phyloP scores from a whole-genome alignment of 2,797 vertebrate species.

The Smutsia temminckii region DNA sequence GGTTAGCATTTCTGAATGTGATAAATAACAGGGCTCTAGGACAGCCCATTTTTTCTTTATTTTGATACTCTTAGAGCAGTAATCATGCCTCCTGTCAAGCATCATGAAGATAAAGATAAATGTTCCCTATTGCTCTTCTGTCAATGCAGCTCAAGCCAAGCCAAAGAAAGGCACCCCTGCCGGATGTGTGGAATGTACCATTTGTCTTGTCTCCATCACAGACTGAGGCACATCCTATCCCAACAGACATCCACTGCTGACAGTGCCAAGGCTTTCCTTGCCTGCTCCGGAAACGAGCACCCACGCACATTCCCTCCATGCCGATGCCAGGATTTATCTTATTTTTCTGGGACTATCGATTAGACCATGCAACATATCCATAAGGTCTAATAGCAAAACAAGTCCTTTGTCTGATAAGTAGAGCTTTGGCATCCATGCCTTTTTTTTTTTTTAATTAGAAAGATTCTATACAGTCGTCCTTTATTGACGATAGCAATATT shows the following conservation, averaged over 20 bases:
- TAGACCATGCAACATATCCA: neutral
- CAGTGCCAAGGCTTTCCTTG: slow-evolving; percentile 29
- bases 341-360: slow-evolving; percentile 53
- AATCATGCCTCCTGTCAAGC: slow-evolving; percentile 88
- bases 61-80: slow-evolving; percentile 83
- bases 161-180: slow-evolving; percentile 81
- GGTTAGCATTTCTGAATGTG: slow-evolving; percentile 84
- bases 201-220: slow-evolving; percentile 82
- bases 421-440: neutral
- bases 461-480: slow-evolving; percentile 16
- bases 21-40: slow-evolving; percentile 80
- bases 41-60: slow-evolving; percentile 79
- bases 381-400: slow-evolving; percentile 43
- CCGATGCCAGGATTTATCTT: slow-evolving; percentile 21
- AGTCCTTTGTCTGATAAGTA: slow-evolving; percentile 6
- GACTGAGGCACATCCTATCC: slow-evolving; percentile 68
- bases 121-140: slow-evolving; percentile 84
- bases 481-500: slow-evolving; percentile 71
- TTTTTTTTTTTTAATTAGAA: slow-evolving; percentile 66
- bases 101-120: slow-evolving; percentile 87
- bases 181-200: slow-evolving; percentile 73
- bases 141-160: slow-evolving; percentile 82
- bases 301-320: rapidly evolving
- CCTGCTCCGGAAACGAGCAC: neutral
- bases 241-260: neutral